Evolutionary conservation across 2,113 vertebrate species (phyloP), one percentile per base, ranked within the genome.

Genomic region (Morone chrysops): DNA sequence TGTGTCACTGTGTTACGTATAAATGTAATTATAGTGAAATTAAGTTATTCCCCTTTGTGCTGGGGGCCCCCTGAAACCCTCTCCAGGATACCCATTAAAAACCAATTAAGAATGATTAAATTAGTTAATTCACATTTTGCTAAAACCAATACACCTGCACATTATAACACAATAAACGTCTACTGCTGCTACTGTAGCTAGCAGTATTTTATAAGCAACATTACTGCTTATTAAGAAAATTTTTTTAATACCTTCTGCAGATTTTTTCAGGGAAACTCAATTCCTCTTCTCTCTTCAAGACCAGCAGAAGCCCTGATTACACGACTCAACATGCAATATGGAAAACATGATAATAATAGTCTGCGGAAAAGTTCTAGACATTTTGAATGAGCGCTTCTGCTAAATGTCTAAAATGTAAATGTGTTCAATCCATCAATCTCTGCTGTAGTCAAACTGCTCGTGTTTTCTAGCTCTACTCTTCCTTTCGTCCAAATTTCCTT

Each of bases 401-500:
- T 79, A 47, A 80, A 78, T 82, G 17, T 70, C 25, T 61, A 50
- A 86, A 76, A 82, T 78, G 53, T 80, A 80, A 85, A 89, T 81
- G 59, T 67, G 47, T 38, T 61, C 31, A 75, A 72, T 68, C 50
- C 51, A 47, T 78, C 57, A 70, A 62, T 75, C 78, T 69, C 31
- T 43, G 47, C 73, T 71, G 43, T 9, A 43, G 48, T 71, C 61
- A 62, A 60, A 57, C 48, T 61, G 22, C 54, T 69, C 20, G 3
- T 12, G 20, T 61, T 60, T 25, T 68, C 20, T 18, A 43, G 16
- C 10, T 54, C 41, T 45, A 14, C 17, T 66, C 20, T 66, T 57
- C 54, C 9, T 65, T 57, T 60, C 43, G 66, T 10, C 36, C 38
- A 4, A 63, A 65, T 70, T 70, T 66, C 7, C 67, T 48, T 73